phyloP scores from a whole-genome alignment of 2,113 vertebrate species.

The Peucedramus taeniatus region DNA sequence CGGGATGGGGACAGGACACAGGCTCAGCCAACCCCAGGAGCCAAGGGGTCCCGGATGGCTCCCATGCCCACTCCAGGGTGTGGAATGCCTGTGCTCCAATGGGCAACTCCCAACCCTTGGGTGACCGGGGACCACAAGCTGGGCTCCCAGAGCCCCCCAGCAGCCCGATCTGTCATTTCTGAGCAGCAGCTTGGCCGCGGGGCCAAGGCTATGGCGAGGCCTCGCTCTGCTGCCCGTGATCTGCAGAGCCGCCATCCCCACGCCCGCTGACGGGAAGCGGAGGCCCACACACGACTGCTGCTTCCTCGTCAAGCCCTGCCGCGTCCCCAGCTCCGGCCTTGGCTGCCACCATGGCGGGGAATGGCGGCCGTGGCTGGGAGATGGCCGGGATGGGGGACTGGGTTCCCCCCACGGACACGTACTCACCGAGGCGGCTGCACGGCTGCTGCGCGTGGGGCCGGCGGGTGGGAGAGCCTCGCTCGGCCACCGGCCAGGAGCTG shows the following conservation, averaged over 20 bases:
- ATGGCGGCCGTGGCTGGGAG: background rate
- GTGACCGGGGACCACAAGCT: accelerated
- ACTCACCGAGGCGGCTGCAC: constrained; percentile 18
- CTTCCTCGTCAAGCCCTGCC: background rate
- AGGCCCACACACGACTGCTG: background rate
- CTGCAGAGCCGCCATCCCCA: background rate
- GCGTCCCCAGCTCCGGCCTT: background rate
- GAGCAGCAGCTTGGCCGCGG: background rate
- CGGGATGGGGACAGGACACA: accelerated
- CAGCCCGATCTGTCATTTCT: background rate
- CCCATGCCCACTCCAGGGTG: background rate
- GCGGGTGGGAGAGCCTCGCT: background rate
- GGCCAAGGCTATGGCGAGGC: background rate
- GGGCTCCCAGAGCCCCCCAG: background rate
- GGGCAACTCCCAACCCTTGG: background rate
- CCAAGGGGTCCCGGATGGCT: background rate
- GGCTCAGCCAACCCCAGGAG: accelerated
- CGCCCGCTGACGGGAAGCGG: background rate
- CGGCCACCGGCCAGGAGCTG: background rate
- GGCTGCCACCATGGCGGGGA: accelerated
- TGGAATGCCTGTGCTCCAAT: background rate
- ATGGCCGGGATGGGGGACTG: accelerated
- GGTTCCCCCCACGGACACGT: background rate
- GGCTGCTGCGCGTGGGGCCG: background rate
- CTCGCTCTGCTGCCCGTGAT: background rate